Evolutionary conservation across 2,113 vertebrate species (phyloP).

Genomic region (Tapirus terrestris): DNA sequence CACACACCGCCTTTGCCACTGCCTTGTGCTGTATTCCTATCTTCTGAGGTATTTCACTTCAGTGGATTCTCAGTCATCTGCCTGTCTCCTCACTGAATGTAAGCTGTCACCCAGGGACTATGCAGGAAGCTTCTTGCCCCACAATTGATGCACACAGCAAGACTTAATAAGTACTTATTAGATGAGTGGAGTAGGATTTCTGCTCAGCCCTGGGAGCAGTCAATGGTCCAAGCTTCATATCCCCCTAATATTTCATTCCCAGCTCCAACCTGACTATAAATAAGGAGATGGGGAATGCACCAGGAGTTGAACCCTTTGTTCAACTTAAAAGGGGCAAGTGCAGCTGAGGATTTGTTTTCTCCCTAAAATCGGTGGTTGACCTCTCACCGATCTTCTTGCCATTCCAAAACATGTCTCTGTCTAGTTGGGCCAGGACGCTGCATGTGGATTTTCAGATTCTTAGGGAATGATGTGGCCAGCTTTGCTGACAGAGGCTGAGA

Average conservation of each 20-base stretch:
- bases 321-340: slow-evolving; percentile 45
- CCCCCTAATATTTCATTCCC: slow-evolving; percentile 14
- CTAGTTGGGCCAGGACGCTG: not conserved
- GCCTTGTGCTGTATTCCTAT: not conserved
- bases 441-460: slow-evolving; percentile 67
- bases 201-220: slow-evolving; percentile 43
- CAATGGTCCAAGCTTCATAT: not conserved
- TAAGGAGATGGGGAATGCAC: not conserved
- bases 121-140: not conserved
- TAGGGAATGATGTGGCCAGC: slow-evolving; percentile 64
- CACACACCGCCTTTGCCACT: not conserved
- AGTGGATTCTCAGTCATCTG: not conserved
- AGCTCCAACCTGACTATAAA: not conserved
- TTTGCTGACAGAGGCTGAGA: slow-evolving; percentile 61
- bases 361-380: slow-evolving; percentile 3
- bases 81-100: not conserved
- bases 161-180: slow-evolving; percentile 16
- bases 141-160: slow-evolving; percentile 22
- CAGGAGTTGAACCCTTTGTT: slow-evolving; percentile 5
- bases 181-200: slow-evolving; percentile 1
- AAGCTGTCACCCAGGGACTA: not conserved
- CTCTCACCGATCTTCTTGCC: not conserved
- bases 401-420: slow-evolving; percentile 9
- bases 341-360: not conserved
- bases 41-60: not conserved